Evolutionary conservation across 2,888 invertebrate genomes (phyloP).

Genomic region (Clostera curtula): DNA sequence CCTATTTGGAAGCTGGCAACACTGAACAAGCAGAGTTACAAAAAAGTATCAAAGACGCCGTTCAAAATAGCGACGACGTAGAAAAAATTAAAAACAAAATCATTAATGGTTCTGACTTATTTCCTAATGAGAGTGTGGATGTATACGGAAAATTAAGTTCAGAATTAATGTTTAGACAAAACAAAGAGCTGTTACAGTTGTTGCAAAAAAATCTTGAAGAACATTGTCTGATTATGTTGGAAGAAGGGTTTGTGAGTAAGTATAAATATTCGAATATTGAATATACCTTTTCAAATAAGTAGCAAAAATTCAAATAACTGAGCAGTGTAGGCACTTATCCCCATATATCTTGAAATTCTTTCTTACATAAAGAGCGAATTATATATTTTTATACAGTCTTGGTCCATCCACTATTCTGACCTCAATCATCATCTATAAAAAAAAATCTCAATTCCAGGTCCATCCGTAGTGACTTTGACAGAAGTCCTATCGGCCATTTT

Average conservation of each 20-base stretch:
- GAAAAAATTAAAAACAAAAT: conserved; percentile 45
- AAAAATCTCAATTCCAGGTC: conserved; percentile 37
- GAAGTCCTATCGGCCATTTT: conserved; percentile 57
- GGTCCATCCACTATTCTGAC: too few species aligned
- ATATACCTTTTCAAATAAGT: too few species aligned
- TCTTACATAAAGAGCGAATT: too few species aligned
- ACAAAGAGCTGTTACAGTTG: conserved; percentile 47
- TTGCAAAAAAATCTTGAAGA: conserved; percentile 56
- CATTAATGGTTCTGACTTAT: conserved; percentile 46
- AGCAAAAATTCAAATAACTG: too few species aligned
- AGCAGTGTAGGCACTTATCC: too few species aligned
- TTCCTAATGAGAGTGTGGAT: conserved; percentile 49
- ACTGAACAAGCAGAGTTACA: conserved; percentile 48
- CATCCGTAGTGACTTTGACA: conserved; percentile 48
- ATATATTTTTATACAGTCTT: too few species aligned
- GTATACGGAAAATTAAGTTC: conserved; percentile 55
- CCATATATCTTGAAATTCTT: too few species aligned
- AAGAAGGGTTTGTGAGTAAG: conserved; percentile 56
- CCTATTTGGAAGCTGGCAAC: conserved; percentile 44
- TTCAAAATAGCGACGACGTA: conserved; percentile 24
- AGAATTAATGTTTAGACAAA: conserved; percentile 65
- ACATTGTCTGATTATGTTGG: conserved; percentile 48
- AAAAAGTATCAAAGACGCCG: conserved; percentile 31
- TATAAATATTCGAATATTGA: too few species aligned
- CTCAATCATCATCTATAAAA: conserved; percentile 2